Evolutionary conservation across 2,113 vertebrate genomes (phyloP).

Genomic region (Neotoma lepida): DNA sequence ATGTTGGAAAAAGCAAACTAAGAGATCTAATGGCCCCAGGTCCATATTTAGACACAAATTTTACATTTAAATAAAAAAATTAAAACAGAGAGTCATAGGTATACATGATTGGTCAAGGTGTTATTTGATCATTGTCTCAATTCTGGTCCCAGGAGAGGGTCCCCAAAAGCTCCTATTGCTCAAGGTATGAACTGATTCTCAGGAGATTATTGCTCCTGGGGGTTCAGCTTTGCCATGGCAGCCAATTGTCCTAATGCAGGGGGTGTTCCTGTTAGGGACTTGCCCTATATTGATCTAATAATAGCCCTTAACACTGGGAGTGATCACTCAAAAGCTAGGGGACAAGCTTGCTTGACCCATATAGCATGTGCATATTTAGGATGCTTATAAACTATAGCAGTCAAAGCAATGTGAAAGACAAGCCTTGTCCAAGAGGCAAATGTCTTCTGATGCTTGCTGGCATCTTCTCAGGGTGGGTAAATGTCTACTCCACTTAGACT

Average conservation of each 20-base stretch:
- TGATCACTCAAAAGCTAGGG: background rate
- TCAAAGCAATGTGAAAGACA: background rate
- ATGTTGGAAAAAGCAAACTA: background rate
- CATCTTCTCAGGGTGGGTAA: background rate
- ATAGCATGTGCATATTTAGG: no score
- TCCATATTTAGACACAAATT: background rate
- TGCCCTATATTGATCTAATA: background rate
- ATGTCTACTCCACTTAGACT: background rate
- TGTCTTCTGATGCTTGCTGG: background rate
- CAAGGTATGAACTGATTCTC: background rate
- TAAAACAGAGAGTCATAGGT: background rate
- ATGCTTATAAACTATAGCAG: background rate
- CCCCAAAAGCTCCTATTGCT: background rate
- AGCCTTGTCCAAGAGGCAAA: background rate
- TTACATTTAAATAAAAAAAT: background rate
- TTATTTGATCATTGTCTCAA: background rate
- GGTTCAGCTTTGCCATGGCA: no score
- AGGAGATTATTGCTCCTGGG: background rate
- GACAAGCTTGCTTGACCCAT: background rate
- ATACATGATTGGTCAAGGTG: background rate
- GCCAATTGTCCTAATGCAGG: background rate
- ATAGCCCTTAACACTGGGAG: background rate
- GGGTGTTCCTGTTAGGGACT: background rate
- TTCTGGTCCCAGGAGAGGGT: background rate
- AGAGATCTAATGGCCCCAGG: background rate